These are phyloP conservation scores for Ophioderma brevispina DNA, from an alignment of 35 echinoderm and acorn worm species.

Conservation along the genomic window DNA sequence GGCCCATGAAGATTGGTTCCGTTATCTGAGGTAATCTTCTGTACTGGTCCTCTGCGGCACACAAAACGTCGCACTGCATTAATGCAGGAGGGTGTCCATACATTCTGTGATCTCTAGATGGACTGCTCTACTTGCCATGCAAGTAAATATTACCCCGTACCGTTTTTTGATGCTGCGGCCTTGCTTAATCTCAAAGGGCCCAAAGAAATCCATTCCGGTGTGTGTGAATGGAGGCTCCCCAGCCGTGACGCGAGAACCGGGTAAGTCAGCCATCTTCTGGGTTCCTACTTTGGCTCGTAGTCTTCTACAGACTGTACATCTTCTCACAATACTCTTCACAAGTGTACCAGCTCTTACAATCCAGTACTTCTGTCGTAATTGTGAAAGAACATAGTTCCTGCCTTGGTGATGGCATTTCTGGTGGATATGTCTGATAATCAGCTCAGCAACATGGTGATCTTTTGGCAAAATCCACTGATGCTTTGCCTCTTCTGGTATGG, in stretches of 20 bases:
- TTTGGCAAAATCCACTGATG: slow-evolving; percentile 59
- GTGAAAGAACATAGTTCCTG: slow-evolving; percentile 18
- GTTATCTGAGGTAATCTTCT: slow-evolving; percentile 42
- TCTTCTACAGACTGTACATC: slow-evolving; percentile 48
- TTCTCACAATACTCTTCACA: slow-evolving; percentile 24
- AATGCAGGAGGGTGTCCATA: slow-evolving; percentile 43
- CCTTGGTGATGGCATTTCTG: slow-evolving; percentile 44
- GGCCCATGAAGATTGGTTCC: slow-evolving; percentile 54
- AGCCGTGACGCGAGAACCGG: slow-evolving; percentile 32
- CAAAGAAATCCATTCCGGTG: slow-evolving; percentile 64
- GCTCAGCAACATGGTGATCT: slow-evolving; percentile 23
- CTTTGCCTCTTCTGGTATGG: slow-evolving; percentile 52
- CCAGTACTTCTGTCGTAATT: slow-evolving; percentile 60
- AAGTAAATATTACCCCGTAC: slow-evolving; percentile 75
- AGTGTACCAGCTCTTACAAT: slow-evolving; percentile 15
- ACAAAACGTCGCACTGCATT: slow-evolving; percentile 61
- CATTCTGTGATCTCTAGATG: slow-evolving; percentile 51
- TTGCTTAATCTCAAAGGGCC: slow-evolving; percentile 60
- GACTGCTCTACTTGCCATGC: slow-evolving; percentile 48
- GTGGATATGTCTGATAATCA: slow-evolving; percentile 65
- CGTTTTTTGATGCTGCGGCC: slow-evolving; percentile 62
- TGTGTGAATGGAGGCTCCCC: slow-evolving; percentile 57
- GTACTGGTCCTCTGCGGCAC: slow-evolving; percentile 13
- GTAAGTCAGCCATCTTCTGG: slow-evolving; percentile 77
- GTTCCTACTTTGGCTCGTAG: slow-evolving; percentile 31